Percentiles rank a stretch among this genome's conserved stretches.
Evolutionary conservation across 2,888 invertebrate genomes (phyloP).

Genomic region (Tipula vernalis): DNA sequence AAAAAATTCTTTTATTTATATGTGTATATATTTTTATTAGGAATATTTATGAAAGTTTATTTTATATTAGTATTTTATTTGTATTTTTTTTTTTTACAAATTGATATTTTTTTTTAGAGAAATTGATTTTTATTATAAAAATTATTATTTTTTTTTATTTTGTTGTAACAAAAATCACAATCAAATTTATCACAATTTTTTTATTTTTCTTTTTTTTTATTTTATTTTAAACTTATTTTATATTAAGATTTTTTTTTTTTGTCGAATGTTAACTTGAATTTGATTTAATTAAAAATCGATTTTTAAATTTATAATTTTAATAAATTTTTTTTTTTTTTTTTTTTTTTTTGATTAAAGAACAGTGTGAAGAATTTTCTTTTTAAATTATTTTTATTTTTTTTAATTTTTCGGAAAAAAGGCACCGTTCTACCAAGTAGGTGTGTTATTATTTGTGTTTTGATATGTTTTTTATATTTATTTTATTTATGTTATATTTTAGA

Average conservation of each 20-base stretch:
- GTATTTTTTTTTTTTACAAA: neutral
- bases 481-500: neutral
- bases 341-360: neutral
- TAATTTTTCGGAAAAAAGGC: neutral
- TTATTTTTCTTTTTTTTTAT: neutral
- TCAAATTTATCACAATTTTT: neutral
- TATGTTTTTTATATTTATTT: neutral
- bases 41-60: neutral
- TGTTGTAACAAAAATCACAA: conserved; percentile 4
- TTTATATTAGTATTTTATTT: neutral
- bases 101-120: neutral
- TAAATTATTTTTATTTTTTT: neutral
- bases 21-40: neutral
- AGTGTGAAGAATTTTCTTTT: conserved; percentile 4
- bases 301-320: neutral
- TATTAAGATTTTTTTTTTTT: neutral
- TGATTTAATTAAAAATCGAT: neutral
- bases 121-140: conserved; percentile 4
- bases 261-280: conserved; percentile 4
- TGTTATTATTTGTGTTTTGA: neutral
- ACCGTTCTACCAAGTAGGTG: neutral
- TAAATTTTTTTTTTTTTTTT: neutral
- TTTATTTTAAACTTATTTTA: neutral
- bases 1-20: neutral
- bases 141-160: neutral